Base-by-base conservation (phyloP, 2,797 vertebrate genomes). In the Cynodonichthys magdalenae region DNA sequence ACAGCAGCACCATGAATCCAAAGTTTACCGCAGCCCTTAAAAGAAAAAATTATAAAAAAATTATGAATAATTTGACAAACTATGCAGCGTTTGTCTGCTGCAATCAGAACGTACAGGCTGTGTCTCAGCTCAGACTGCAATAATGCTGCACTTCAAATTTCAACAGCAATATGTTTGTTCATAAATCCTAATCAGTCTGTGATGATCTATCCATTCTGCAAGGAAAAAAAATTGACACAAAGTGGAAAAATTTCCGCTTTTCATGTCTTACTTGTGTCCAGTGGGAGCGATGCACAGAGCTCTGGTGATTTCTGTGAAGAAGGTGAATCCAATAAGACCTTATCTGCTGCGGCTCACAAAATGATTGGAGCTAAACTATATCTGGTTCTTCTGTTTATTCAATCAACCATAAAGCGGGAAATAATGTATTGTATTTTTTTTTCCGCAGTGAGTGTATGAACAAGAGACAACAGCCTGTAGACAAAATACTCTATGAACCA, bases 1-100 rank as follows among this genome's bases (percentile, higher is more conserved):
- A 56, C 75, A 82, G 54, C 68, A 66, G 62, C 63, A 82, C 28
- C 61, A 72, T 54, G 49, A 80, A 85, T 84, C 80, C 79, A 79
- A 88, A 86, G 79, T 81, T 82, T 69, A 73, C 28, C 45, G 19
- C 56, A 54, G 28, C 66, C 80, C 66, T 58, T 31, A 0, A n/a
- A n/a, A 60, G 80, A 75, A 82, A 34, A 34, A 34, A 34, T n/a
- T 8, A 6, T 8, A 34, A 76, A 69, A 54, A 18, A 52, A 79
- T 72, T 80, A 67, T 66, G 57, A 77, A 83, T 80, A 78, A 82
- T 84, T 54, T 65, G 59, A 70, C 64, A 61, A 61, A 45, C 61
- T 15, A 9, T 46, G 42, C 76, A 53, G 19, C 55, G 66, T 53
- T 80, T 59, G 71, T 75, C 66, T 72, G 67, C 66, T 46, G 66